Base-by-base conservation (phyloP, 2,113 vertebrate species). In the Amazona vittata region DNA sequence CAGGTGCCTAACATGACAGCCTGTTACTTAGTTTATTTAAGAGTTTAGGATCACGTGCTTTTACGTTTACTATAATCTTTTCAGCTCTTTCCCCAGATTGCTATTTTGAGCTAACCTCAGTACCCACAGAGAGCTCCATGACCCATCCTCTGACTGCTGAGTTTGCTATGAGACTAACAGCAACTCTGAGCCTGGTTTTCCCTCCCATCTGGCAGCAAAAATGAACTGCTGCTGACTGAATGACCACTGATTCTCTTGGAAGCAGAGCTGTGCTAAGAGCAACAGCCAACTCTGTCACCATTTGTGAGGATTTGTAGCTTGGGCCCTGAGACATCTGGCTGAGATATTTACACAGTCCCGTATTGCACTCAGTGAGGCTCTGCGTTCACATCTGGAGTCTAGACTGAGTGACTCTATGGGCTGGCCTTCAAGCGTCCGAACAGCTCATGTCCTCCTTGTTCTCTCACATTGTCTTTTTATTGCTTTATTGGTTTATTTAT, bases 311-410 rank as follows among this genome's bases (percentile, higher is more conserved):
- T 97, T 94, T 98, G 97, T 96, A 98, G 98, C 97, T 98, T 90
- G 90, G 97, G 97, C 96, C 96, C 93, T 92, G 93, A 98, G 98
- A 98, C 98, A 99, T 99, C 98, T 99, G 98, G 98, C 96, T 96
- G 97, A 96, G 98, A 95, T 93, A 97, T 98, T 96, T 96, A 92
- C 19, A 83, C 94, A 97, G 97, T 79, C 92, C 97, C 3, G 74
- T 84, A 75, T 81, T 97, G 97, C 97, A 91, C 90, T 96, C 89
- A 55, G 79, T 85, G 95, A 97, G 94, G 89, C 94, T 96, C 50
- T 82, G 84, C 43, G 14, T 90, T 96, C 96, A 98, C 98, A 99
- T 99, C 98, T 99, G 98, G 98, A 98, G 98, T 99, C 98, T 98
- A 98, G 98, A 99, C 98, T 98, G 97, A 96, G 95, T 96, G 98